Base-by-base conservation (phyloP, 2,888 invertebrate genomes). In the Hololepta plana region DNA sequence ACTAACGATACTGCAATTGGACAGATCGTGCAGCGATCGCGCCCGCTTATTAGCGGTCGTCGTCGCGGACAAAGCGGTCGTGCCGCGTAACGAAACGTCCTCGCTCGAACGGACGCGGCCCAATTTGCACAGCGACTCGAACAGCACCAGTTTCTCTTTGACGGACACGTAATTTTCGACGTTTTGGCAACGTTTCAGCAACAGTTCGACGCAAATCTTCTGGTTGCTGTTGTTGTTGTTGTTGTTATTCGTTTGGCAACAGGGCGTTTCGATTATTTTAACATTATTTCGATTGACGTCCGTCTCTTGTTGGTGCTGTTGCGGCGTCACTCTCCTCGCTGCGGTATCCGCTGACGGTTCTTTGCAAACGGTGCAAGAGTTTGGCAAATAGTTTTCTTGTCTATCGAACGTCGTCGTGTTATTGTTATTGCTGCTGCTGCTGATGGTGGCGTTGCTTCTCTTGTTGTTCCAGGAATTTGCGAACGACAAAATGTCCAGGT, bases 161-260 rank as follows among this genome's bases (percentile, higher is more conserved):
- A 76, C 76, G 0, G 76, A 73, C 15, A 74, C 71, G 43, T 73
- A 74, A 38, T 62, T 64, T 32, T 72, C 67, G 9, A 57, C 54
- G 39, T 62, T 59, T 39, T 65, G 65, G 35, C 65, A 65, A 28
- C 59, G 53, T 27, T 59, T 57, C 31, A 62, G 38, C n/a, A 65
- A 42, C 11, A 51, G 46, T 22, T 60, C 61, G 2, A 64, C 57
- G 15, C 10, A 4, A 5, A 13, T 26, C 15, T 17, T 10, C 16
- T 26, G 29, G 29, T 37, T 39, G 17, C 40, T 36, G 13, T 29
- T 33, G 9, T 38, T 39, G 15, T 42, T 41, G 8, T 16, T 20
- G 10, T 24, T 10, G 16, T 31, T 33, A 12, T 23, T 17, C 6
- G 17, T 7, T 17, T 17, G 17, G 6, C 17, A 7, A 17, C 17